Conservation (phyloP, 2,797 vertebrate genomes). For the Neosalanx taihuensis region DNA sequence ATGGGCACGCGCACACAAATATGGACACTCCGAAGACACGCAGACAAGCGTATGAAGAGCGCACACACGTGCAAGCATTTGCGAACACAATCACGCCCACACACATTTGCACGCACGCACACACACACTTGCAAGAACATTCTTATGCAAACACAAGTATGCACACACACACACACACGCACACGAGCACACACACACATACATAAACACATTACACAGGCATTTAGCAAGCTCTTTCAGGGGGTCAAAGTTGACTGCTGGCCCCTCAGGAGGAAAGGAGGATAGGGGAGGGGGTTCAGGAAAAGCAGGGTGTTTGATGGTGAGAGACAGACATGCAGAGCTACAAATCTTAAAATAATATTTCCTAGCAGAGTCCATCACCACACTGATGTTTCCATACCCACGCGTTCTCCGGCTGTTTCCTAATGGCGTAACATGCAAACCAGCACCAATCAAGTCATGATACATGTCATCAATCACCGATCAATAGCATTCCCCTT, state of each 20-base stretch:
- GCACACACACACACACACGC: not conserved
- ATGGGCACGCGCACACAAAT: not conserved
- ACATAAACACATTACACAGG: constrained; percentile 66
- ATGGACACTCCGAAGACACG: not conserved
- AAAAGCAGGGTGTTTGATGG: constrained; percentile 40
- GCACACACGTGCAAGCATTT: not conserved
- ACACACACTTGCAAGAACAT: not conserved
- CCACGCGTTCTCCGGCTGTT: too few species aligned
- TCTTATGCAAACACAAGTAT: not conserved
- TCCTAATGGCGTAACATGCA: too few species aligned
- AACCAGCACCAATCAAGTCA: too few species aligned
- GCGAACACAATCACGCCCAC: not conserved
- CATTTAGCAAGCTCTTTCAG: constrained; percentile 76
- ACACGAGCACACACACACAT: not conserved
- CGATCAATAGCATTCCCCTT: not conserved
- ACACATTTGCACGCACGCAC: not conserved
- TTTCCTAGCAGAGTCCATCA: too few species aligned
- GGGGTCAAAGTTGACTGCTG: constrained; percentile 72
- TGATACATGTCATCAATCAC: not conserved
- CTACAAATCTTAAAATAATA: not conserved
- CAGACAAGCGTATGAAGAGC: not conserved
- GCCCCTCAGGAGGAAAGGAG: constrained; percentile 52
- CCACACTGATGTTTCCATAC: too few species aligned
- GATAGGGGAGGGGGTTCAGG: constrained; percentile 27
- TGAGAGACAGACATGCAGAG: not conserved